Evolutionary conservation across 2,113 vertebrate species (phyloP), one percentile per base, ranked within the genome.

Genomic region (Herpailurus yagouaroundi): DNA sequence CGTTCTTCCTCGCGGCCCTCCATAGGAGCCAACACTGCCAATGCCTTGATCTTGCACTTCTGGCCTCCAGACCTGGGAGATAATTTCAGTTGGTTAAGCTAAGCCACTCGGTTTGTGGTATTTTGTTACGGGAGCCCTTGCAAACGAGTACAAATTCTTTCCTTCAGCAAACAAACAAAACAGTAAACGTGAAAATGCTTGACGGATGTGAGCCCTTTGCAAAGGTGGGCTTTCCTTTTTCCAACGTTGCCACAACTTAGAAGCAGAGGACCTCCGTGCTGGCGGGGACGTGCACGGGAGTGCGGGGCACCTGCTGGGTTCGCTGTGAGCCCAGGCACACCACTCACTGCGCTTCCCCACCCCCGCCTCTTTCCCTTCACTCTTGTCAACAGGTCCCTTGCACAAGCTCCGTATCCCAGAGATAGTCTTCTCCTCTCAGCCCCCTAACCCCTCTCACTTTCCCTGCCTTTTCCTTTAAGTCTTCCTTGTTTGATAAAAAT

Each of bases 241-340:
- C n/a, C 48, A 38, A 27, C 36, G 1, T 52, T 4, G 9, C 9
- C 31, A 60, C 16, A 4, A 16, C 9, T 87, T 41, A 18, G 9
- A 29, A 52, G 74, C 74, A 36, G 12, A 68, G 64, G 76, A 8
- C 16, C 31, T n/a, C 2, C 4, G 6, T 25, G 3, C 55, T 19
- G 48, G 64, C 23, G 0, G 68, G 71, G 14, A 63, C 19, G 4
- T 36, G 18, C 16, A 1, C 0, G 0, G 23, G 52, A 21, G 4
- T n/a, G 12, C 48, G 6, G 89, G 74, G 27, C 45, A 11, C 57
- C 21, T 4, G 3, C 8, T 1, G 4, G 63, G 29, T 36, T 25
- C 9, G 11, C 11, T 3, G 36, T 6, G 11, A 45, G 33, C 23
- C 64, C 52, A 11, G 52, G 41, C 7, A 2, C 10, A 3, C n/a